These are phyloP conservation scores for Conus ventricosus DNA, from an alignment of 1,140 invertebrate genomes.

Conservation along the genomic window DNA sequence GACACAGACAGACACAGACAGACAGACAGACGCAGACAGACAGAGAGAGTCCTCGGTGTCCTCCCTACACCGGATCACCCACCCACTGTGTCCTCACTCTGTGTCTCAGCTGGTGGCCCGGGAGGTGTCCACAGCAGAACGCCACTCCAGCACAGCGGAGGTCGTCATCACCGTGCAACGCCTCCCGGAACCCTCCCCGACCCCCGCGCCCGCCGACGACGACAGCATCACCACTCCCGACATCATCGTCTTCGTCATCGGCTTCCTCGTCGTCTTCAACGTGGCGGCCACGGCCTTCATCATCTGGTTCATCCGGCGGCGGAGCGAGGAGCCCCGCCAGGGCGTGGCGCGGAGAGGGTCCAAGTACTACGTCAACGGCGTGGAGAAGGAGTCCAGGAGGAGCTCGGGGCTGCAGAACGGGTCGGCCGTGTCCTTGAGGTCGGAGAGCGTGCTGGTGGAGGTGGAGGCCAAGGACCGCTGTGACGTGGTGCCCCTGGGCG, in stretches of 20 bases:
- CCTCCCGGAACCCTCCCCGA: slow-evolving; percentile 28
- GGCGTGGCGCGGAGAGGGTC: slow-evolving; percentile 31
- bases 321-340: neutral
- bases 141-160: slow-evolving; percentile 29
- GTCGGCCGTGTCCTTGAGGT: neutral
- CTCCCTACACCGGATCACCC: no score
- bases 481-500: neutral
- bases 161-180: slow-evolving; percentile 34
- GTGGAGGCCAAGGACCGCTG: slow-evolving; percentile 15
- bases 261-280: slow-evolving; percentile 44
- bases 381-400: neutral
- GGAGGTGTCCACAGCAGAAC: slow-evolving; percentile 26
- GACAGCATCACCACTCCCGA: slow-evolving; percentile 33
- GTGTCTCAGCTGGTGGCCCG: slow-evolving; percentile 38
- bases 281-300: slow-evolving; percentile 30
- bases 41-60: no score
- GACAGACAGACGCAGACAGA: no score
- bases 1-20: no score
- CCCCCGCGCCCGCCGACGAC: slow-evolving; percentile 14
- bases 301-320: slow-evolving; percentile 20
- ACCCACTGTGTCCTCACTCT: neutral
- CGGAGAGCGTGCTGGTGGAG: neutral
- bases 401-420: neutral
- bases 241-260: slow-evolving; percentile 44
- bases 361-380: slow-evolving; percentile 38